Base-by-base conservation (phyloP, 2,888 invertebrate species). In the Caenorhabditis wallacei region DNA sequence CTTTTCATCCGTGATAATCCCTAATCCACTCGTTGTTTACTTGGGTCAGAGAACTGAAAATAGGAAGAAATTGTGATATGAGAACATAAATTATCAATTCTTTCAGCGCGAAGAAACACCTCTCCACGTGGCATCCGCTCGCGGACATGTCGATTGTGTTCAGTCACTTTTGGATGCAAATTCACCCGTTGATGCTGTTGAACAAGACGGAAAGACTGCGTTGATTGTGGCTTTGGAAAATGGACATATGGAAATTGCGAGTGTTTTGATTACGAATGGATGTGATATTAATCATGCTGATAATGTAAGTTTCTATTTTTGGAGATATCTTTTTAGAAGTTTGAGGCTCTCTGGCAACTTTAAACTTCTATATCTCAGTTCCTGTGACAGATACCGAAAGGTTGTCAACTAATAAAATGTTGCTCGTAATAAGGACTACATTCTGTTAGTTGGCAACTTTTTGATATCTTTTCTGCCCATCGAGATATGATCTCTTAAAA, bases 221-320 rank as follows among this genome's bases (percentile, higher is more conserved):
- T 92, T 95, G 40, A 94, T 95, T 89, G 92, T 94, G 88, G 94
- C 95, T 10, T 92, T 95, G 76, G 92, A 93, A 26, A 68, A 89
- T 35, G 82, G 81, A 20, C 89, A 91, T 74, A 92, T 93, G 51
- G 92, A 93, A 70, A 94, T 94, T 76, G 94, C 94, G 1, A 92
- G 94, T 84, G 92, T 94, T 64, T 92, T 95, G 71, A 92, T 95
- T 54, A 94, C 94, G 87, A 94, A 94, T 56, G 94, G 94, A 54
- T 94, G 94, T 84, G 94, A 94, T 89, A 93, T 94, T 88, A 94
- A 94, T 89, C 90, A 94, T 24, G 88, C 85, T 16, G 91, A 91
- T 64, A 69, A 88, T 81, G 88, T 89, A 51, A 72, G 80, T 54
- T 48, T 24, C n/a, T n/a, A n/a, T n/a, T n/a, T n/a, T n/a, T n/a